Conservation (phyloP, 2,797 vertebrate species). For the Anabas testudineus region DNA sequence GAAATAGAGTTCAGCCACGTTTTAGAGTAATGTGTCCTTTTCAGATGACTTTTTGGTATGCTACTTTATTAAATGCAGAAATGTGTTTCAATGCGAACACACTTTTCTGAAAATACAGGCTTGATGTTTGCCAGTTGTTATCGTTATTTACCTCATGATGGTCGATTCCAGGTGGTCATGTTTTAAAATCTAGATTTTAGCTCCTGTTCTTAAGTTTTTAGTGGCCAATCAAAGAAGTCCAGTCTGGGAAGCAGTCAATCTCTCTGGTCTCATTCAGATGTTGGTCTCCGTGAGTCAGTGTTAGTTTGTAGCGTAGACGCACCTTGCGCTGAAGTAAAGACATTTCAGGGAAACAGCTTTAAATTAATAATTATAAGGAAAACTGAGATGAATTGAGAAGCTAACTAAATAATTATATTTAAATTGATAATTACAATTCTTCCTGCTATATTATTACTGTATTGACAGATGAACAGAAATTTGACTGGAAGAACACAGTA, state of each 20-base stretch:
- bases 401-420: no score
- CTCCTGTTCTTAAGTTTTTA: slow-evolving; percentile 7
- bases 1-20: neutral
- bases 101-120: neutral
- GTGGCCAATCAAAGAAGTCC: slow-evolving; percentile 70
- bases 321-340: slow-evolving; percentile 77
- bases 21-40: neutral
- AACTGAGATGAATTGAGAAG: no score
- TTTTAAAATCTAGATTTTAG: neutral
- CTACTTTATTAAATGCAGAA: neutral
- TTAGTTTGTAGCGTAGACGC: slow-evolving; percentile 86
- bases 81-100: neutral
- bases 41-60: neutral
- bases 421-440: no score
- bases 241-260: slow-evolving; percentile 85
- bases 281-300: slow-evolving; percentile 81
- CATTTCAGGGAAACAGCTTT: neutral
- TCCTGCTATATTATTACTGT: no score
- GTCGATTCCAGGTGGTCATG: neutral
- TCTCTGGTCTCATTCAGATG: slow-evolving; percentile 82
- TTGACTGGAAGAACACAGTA: no score
- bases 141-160: neutral
- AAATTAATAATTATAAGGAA: no score
- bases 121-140: neutral
- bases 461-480: no score